Conservation (phyloP, 2,797 vertebrate genomes). For the Eurystomus glaucurus region DNA sequence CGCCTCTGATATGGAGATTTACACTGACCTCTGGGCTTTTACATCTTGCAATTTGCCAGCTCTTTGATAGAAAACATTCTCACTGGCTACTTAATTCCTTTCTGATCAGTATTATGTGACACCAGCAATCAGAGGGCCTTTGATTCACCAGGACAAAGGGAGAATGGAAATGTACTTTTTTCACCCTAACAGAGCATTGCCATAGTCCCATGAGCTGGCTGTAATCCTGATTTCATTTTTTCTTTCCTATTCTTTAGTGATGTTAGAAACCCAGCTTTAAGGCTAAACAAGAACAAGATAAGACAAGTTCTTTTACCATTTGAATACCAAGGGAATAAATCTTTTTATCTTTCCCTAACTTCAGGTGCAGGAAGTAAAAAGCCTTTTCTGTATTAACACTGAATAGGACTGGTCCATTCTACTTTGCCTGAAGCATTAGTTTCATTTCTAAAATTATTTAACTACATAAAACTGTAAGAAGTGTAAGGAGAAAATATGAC, state of each 20-base stretch:
- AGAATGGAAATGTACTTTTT: conserved; percentile 49
- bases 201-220: background rate
- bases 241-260: conserved; percentile 22
- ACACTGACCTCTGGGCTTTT: conserved; percentile 76
- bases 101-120: conserved; percentile 62
- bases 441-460: conserved; percentile 30
- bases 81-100: conserved; percentile 70
- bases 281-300: conserved; percentile 60
- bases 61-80: conserved; percentile 78
- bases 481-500: background rate
- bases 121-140: conserved; percentile 60
- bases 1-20: conserved; percentile 80
- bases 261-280: conserved; percentile 54
- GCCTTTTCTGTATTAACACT: background rate
- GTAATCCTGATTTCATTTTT: conserved; percentile 64
- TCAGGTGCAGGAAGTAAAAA: conserved; percentile 28
- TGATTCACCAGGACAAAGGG: conserved; percentile 67
- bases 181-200: background rate
- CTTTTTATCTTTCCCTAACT: conserved; percentile 44
- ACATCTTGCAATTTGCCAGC: conserved; percentile 75
- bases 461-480: background rate
- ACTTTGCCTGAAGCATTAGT: background rate
- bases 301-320: conserved; percentile 51
- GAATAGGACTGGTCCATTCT: background rate
- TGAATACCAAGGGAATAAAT: conserved; percentile 47